A percentile compares a stretch with the other conserved stretches of the same genome.
These are phyloP conservation scores for Bursaphelenchus okinawaensis DNA, from an alignment of 2,888 invertebrate species.

Conservation along the genomic window DNA sequence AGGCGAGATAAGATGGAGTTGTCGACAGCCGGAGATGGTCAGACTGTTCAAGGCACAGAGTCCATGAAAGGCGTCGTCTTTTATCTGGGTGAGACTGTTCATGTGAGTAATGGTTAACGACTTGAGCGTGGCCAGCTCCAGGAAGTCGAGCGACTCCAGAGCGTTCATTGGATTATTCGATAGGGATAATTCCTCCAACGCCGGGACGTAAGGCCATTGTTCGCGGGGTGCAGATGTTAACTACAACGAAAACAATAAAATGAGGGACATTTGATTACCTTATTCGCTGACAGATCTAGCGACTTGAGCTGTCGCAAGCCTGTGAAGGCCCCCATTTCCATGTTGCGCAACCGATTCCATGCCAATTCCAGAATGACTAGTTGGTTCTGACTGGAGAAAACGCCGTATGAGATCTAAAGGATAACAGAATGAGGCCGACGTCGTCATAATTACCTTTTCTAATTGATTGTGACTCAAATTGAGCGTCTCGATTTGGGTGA, in stretches of 20 bases:
- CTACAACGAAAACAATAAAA: constrained; percentile 13
- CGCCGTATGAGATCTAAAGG: constrained; percentile 5
- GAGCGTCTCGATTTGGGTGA: constrained; percentile 8
- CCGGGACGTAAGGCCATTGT: not conserved
- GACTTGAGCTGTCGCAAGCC: constrained; percentile 12
- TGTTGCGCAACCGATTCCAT: constrained; percentile 4
- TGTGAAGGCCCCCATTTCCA: constrained; percentile 19
- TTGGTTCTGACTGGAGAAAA: constrained; percentile 15
- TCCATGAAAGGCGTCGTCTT: constrained; percentile 11
- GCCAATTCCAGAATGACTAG: constrained; percentile 15
- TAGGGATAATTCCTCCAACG: not conserved
- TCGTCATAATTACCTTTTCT: constrained; percentile 5
- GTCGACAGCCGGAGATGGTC: constrained; percentile 13
- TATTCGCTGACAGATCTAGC: constrained; percentile 10
- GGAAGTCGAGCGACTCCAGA: constrained; percentile 3
- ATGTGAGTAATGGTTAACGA: not conserved
- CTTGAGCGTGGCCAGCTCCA: constrained; percentile 1
- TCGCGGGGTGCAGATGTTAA: not conserved
- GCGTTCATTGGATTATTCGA: not conserved
- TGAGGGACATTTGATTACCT: constrained; percentile 3
- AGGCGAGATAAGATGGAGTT: constrained; percentile 13
- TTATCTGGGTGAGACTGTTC: constrained; percentile 7
- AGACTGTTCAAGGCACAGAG: constrained; percentile 15
- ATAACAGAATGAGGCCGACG: not conserved
- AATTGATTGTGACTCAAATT: constrained; percentile 6